Evolutionary conservation across 2,797 vertebrate genomes (phyloP).

Genomic region (Benthosema pterotum): DNA sequence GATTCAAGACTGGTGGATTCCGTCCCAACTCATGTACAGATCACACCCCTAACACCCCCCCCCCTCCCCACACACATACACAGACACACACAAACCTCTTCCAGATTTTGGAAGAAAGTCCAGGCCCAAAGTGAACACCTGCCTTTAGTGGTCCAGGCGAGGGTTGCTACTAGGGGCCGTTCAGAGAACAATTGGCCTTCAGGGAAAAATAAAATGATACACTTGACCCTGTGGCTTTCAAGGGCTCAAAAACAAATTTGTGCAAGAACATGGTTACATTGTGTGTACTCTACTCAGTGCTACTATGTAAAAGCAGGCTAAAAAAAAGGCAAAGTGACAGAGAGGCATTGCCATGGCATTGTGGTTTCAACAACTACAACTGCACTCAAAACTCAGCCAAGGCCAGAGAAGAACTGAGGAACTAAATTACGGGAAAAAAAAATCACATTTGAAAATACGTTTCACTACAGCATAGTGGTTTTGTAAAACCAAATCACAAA

Average conservation of each 20-base stretch:
- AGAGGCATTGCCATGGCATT: constrained; percentile 41
- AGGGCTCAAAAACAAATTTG: constrained; percentile 36
- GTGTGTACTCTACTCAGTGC: constrained; percentile 36
- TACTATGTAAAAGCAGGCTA: constrained; percentile 46
- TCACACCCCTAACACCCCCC: too few species aligned
- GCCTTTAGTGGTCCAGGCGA: not conserved
- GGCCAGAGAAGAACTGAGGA: constrained; percentile 55
- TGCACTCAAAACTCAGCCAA: constrained; percentile 50
- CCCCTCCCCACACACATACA: not conserved
- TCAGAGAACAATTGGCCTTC: constrained; percentile 13
- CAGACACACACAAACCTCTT: not conserved
- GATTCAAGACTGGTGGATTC: too few species aligned
- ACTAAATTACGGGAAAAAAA: constrained; percentile 57
- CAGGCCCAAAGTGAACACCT: too few species aligned
- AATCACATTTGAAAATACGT: constrained; percentile 61
- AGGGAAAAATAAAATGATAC: too few species aligned
- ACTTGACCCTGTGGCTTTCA: constrained; percentile 37
- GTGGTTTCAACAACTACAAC: constrained; percentile 43
- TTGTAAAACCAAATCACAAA: constrained; percentile 34
- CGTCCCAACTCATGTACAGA: too few species aligned
- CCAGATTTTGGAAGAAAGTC: not conserved
- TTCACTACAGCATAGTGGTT: constrained; percentile 72
- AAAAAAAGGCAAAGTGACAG: constrained; percentile 64
- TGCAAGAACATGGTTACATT: constrained; percentile 22
- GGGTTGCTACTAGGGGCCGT: not conserved